Conservation (phyloP, 2,113 vertebrate species). For the Chaetops frenatus region DNA sequence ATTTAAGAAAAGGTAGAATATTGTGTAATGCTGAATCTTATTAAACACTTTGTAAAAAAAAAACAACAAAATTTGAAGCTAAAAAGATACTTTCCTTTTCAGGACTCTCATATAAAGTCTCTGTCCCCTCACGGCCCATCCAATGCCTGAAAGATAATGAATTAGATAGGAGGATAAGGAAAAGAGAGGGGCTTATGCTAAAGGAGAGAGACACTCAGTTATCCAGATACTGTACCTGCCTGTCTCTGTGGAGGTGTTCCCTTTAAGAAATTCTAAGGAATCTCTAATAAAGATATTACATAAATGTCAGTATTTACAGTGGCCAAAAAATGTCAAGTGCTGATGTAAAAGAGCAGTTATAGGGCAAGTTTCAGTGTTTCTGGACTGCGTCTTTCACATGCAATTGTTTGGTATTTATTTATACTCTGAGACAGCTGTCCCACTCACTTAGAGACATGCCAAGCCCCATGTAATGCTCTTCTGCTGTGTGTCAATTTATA, state of each 20-base stretch:
- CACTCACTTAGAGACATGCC: neutral
- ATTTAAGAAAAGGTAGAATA: neutral
- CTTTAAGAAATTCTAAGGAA: neutral
- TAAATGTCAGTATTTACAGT: neutral
- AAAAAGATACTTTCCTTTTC: neutral
- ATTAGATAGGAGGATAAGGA: neutral
- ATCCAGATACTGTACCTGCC: neutral
- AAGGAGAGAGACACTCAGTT: neutral
- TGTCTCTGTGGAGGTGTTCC: neutral
- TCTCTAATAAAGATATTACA: neutral
- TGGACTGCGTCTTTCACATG: neutral
- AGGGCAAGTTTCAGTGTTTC: neutral
- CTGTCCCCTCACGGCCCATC: neutral
- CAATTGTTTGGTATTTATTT: neutral
- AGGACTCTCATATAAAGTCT: neutral
- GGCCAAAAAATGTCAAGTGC: neutral
- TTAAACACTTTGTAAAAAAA: neutral
- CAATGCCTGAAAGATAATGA: neutral
- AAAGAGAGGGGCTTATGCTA: neutral
- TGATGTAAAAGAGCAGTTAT: neutral
- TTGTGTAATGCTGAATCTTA: neutral
- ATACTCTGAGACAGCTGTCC: neutral
- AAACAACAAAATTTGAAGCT: neutral
- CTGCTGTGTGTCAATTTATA: neutral
- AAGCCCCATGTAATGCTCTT: neutral